A percentile compares a stretch with the other conserved stretches of the same genome.
Evolutionary conservation across 2,888 invertebrate species (phyloP).

Genomic region (Catocala fraxini): DNA sequence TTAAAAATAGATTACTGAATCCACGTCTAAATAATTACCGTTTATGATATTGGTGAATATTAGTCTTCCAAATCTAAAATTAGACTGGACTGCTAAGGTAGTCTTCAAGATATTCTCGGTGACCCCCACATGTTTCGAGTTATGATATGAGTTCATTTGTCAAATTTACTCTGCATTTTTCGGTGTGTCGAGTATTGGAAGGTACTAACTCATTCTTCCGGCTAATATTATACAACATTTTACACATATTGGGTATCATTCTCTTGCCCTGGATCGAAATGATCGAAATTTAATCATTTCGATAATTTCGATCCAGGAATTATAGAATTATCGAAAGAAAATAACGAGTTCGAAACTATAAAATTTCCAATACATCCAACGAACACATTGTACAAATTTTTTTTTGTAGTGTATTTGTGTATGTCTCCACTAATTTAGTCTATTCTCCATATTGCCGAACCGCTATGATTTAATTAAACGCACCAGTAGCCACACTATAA

Average conservation of each 20-base stretch:
- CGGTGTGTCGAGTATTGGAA: not conserved
- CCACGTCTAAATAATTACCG: slow-evolving; percentile 33
- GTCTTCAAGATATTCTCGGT: slow-evolving; percentile 7
- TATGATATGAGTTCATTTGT: not conserved
- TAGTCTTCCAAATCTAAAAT: slow-evolving; percentile 56
- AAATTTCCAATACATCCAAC: not conserved
- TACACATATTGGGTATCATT: no score
- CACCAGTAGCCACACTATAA: slow-evolving; percentile 1
- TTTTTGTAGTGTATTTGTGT: not conserved
- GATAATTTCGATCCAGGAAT: no score
- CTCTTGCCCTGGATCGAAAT: no score
- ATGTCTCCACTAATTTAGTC: not conserved
- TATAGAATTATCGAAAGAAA: no score
- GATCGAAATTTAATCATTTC: no score
- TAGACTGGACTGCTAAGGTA: slow-evolving; percentile 30
- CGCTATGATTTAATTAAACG: not conserved
- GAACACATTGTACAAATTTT: not conserved
- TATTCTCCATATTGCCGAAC: not conserved
- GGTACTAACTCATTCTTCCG: slow-evolving; percentile 1
- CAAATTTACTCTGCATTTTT: not conserved
- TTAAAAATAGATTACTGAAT: slow-evolving; percentile 28
- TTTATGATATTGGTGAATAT: slow-evolving; percentile 40
- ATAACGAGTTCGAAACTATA: no score
- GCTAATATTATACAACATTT: not conserved
- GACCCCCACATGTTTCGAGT: not conserved